Percentiles rank a stretch among this genome's conserved stretches.
phyloP scores from a whole-genome alignment of 2,888 invertebrate species.

The Desoria tigrina region DNA sequence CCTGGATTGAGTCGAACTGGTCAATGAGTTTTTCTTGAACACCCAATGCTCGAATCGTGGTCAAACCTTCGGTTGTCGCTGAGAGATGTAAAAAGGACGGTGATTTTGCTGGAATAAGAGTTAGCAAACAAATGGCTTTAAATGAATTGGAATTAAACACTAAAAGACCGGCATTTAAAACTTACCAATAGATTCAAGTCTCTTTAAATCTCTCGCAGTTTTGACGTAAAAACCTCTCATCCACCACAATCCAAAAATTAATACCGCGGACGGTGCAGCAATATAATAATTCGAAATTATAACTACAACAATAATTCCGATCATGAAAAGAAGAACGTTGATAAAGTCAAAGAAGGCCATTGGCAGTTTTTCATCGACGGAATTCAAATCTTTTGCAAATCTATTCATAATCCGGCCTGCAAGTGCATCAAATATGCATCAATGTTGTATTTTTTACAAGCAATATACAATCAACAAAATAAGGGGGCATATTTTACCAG shows the following conservation, averaged over 20 bases:
- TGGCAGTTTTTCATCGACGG: conserved; percentile 73
- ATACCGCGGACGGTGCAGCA: conserved; percentile 20
- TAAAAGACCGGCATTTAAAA: background rate
- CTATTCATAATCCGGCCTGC: conserved; percentile 76
- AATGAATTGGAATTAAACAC: background rate
- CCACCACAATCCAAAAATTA: conserved; percentile 24
- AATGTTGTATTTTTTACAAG: too few relatives aligned
- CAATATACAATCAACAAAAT: too few relatives aligned
- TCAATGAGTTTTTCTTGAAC: conserved; percentile 74
- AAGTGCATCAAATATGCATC: conserved; percentile 22
- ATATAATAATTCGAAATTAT: conserved; percentile 57
- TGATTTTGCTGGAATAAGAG: conserved; percentile 70
- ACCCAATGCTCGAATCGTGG: conserved; percentile 85
- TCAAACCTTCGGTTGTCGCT: conserved; percentile 82
- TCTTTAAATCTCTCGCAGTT: conserved; percentile 34
- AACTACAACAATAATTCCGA: conserved; percentile 59
- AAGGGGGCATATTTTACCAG: too few relatives aligned
- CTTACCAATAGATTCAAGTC: conserved; percentile 36
- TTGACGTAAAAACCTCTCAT: conserved; percentile 32
- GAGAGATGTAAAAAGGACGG: conserved; percentile 93
- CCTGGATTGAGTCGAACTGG: conserved; percentile 73
- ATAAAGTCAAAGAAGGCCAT: conserved; percentile 39
- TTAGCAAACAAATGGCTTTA: background rate
- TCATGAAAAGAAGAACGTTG: conserved; percentile 67
- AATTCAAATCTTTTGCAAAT: conserved; percentile 81